Evolutionary conservation across 2,888 invertebrate species (phyloP), one percentile per base, ranked within the genome.

Genomic region (Kryphioiulus occultus): DNA sequence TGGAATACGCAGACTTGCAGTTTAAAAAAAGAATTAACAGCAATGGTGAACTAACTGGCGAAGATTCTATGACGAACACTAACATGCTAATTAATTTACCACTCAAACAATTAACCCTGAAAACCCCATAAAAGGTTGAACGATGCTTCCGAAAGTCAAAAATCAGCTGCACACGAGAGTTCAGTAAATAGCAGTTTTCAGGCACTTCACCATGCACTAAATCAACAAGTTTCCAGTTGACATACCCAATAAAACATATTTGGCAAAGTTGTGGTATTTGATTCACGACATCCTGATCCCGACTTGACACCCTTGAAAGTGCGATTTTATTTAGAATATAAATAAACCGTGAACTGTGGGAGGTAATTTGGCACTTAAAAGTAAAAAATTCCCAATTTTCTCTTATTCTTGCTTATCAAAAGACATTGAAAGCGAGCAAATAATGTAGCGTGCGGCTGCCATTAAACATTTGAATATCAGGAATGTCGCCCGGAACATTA

Each of bases 251-350:
- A 53, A n/a, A 19, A 53, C 53, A n/a, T 19, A 78, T 32, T 78
- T 78, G 30, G 78, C 78, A 78, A 78, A 78, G 26, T 30, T 32
- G 78, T 32, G 30, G 78, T 15, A 78, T 78, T 78, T 78, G 78
- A 78, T 78, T 78, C 26, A 78, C 78, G 15, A 15, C 30, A 78
- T 30, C 30, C 78, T 30, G 78, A 78, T 78, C 15, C 15, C 17
- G 30, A 78, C 78, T 78, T 78, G 78, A 78, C 78, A 78, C 78
- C 78, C 78, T 78, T 32, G 78, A 78, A 78, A 78, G 30, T 78
- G 78, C 78, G 12, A 30, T 78, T 78, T 78, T 78, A 78, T 78
- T 30, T 9, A 30, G 26, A 78, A 30, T 78, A 78, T 78, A 78
- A 78, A 78, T 78, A 78, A 78, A 78, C 30, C 26, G 30, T 15